phyloP scores from a whole-genome alignment of 1,140 invertebrate species.

The Ceratosolen fusciceps region DNA sequence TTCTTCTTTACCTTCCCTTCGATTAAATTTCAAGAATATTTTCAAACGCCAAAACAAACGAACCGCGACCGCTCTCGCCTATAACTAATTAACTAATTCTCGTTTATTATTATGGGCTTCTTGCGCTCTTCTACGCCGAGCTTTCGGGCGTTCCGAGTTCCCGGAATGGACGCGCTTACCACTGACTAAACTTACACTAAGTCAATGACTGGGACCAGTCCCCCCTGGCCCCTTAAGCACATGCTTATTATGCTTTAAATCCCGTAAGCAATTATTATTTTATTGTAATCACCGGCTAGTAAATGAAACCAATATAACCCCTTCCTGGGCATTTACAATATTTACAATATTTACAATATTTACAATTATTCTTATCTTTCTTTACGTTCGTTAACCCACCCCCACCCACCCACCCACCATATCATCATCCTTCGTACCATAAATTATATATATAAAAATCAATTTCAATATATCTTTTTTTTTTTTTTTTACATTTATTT shows the following conservation, averaged over 20 bases:
- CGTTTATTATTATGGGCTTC: background rate
- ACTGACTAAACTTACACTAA: too few species aligned
- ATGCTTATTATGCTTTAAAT: too few species aligned
- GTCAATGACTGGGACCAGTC: too few species aligned
- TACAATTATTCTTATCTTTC: conserved; percentile 23
- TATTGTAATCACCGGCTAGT: background rate
- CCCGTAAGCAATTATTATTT: background rate
- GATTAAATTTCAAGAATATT: background rate
- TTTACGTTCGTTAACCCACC: too few species aligned
- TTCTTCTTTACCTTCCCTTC: background rate
- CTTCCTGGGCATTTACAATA: conserved; percentile 16
- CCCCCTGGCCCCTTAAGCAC: too few species aligned
- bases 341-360: too few species aligned
- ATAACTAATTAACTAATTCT: background rate
- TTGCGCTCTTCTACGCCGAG: too few species aligned
- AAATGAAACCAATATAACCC: background rate
- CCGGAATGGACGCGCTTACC: background rate
- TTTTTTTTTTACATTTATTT: background rate
- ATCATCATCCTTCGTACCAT: background rate
- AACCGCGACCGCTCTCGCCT: background rate
- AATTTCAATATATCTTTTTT: conserved; percentile 13
- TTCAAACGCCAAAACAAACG: conserved; percentile 40
- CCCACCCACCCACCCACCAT: too few species aligned
- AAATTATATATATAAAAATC: conserved; percentile 40
- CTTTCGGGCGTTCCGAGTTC: too few species aligned